Conservation (phyloP, 2,888 invertebrate species). For the Drosophila buzzatii region DNA sequence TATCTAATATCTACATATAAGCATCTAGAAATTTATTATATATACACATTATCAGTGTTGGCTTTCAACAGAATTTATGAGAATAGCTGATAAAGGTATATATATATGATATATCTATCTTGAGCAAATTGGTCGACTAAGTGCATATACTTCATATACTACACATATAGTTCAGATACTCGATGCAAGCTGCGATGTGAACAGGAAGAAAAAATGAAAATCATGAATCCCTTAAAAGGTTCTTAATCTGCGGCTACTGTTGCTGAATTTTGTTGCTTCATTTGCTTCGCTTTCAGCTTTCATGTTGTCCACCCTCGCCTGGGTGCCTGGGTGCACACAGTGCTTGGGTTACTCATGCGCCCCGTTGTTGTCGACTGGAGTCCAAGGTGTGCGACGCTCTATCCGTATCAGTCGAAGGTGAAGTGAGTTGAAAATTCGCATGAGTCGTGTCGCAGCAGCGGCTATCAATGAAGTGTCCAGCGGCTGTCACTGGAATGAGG, state of each 20-base stretch:
- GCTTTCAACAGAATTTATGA: background rate
- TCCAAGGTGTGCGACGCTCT: slow-evolving; percentile 33
- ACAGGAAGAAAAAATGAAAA: slow-evolving; percentile 54
- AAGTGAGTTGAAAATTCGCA: slow-evolving; percentile 27
- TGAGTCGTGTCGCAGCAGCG: slow-evolving; percentile 11
- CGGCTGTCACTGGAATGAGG: slow-evolving; percentile 53
- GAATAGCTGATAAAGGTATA: background rate
- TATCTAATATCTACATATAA: background rate
- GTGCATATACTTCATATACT: slow-evolving; percentile 2
- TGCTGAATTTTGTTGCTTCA: slow-evolving; percentile 78
- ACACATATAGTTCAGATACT: background rate
- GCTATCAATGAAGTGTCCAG: slow-evolving; percentile 65
- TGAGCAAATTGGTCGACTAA: background rate
- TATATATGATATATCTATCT: too few relatives aligned
- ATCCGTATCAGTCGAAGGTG: slow-evolving; percentile 14
- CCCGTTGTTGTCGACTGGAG: slow-evolving; percentile 28
- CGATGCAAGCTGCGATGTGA: slow-evolving; percentile 2
- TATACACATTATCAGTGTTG: background rate
- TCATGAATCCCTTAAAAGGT: slow-evolving; percentile 84
- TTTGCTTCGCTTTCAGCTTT: slow-evolving; percentile 45
- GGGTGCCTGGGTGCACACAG: background rate
- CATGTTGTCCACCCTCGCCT: slow-evolving; percentile 15
- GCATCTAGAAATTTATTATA: background rate
- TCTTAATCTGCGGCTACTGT: slow-evolving; percentile 81
- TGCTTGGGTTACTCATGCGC: slow-evolving; percentile 65